Percentiles rank a stretch among this genome's conserved stretches.
Conservation (phyloP, 2,888 invertebrate species). For the Nemoura dubitans region DNA sequence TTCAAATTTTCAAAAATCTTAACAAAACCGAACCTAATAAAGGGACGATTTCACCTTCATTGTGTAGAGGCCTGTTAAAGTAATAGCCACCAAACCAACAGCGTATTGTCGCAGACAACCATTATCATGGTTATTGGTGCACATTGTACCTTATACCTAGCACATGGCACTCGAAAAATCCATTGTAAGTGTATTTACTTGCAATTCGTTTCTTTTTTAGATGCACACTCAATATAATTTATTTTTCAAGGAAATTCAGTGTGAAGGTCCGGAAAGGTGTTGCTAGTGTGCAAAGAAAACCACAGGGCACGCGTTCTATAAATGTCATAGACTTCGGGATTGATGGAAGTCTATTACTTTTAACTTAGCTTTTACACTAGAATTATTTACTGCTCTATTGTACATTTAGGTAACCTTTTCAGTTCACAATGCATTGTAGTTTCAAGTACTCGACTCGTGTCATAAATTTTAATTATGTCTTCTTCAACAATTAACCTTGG, state of each 20-base stretch:
- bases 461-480: background rate
- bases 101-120: slow-evolving; percentile 21
- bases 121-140: slow-evolving; percentile 17
- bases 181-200: slow-evolving; percentile 13
- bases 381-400: slow-evolving; percentile 20
- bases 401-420: background rate
- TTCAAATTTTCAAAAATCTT: slow-evolving; percentile 17
- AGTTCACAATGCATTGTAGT: background rate
- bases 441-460: background rate
- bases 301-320: slow-evolving; percentile 8
- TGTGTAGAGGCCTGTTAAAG: slow-evolving; percentile 1
- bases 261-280: background rate
- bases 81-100: slow-evolving; percentile 22
- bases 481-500: background rate
- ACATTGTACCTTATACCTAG: background rate
- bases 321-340: background rate
- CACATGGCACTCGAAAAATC: background rate
- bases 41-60: slow-evolving; percentile 36
- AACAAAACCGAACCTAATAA: slow-evolving; percentile 28
- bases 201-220: slow-evolving; percentile 35
- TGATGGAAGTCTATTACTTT: slow-evolving; percentile 36
- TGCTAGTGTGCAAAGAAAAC: background rate
- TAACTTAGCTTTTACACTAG: slow-evolving; percentile 12
- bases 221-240: background rate
- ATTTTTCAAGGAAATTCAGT: background rate